Conservation (phyloP, 2,888 invertebrate genomes). For the Cheilosia grossa region DNA sequence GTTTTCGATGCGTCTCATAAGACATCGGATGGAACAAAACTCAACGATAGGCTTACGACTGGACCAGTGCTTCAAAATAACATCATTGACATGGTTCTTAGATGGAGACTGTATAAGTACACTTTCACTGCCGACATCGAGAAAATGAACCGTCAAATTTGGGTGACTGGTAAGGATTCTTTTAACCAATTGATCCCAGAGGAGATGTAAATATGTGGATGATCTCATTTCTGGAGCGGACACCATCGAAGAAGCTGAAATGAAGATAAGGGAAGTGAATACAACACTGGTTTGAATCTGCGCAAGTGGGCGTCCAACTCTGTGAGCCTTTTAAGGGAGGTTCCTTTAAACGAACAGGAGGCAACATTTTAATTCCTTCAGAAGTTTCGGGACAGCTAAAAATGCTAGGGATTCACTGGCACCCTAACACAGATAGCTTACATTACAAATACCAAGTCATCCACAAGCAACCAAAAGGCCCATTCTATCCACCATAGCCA, state of each 20-base stretch:
- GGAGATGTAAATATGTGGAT: background rate
- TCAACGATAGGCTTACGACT: slow-evolving; percentile 69
- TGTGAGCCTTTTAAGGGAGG: too few relatives aligned
- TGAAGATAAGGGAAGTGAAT: background rate
- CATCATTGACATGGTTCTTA: background rate
- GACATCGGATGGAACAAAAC: slow-evolving; percentile 53
- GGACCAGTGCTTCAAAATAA: slow-evolving; percentile 22
- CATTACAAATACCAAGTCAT: background rate
- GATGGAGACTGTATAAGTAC: slow-evolving; percentile 11
- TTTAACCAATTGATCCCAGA: background rate
- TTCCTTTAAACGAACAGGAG: too few relatives aligned
- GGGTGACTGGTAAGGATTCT: background rate
- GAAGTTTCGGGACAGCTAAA: slow-evolving; percentile 5
- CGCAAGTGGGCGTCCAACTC: background rate
- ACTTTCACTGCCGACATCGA: background rate
- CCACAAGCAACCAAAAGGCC: background rate
- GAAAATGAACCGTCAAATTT: background rate
- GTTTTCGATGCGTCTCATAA: slow-evolving; percentile 52
- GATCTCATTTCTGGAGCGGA: background rate
- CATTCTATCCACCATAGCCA: background rate
- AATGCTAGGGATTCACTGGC: slow-evolving; percentile 16
- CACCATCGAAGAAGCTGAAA: background rate
- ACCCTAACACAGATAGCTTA: background rate
- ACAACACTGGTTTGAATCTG: background rate
- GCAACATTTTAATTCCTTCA: background rate